A percentile compares a stretch with the other conserved stretches of the same genome.
phyloP scores from a whole-genome alignment of 2,888 invertebrate species.

The Fabriciana adippe region DNA sequence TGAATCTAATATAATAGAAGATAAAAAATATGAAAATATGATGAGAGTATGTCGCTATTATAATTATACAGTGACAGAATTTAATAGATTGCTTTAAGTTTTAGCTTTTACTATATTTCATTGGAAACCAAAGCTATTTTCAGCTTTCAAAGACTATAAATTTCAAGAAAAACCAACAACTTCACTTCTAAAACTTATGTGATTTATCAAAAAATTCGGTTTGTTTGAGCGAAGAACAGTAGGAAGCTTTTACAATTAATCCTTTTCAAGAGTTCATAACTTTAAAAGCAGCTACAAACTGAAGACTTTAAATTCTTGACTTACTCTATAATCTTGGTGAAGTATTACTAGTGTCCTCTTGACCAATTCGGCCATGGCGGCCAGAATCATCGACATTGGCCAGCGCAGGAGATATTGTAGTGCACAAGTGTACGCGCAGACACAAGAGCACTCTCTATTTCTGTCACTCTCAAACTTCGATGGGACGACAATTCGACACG shows the following conservation, averaged over 20 bases:
- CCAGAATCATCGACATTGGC: no score
- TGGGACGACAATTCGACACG: no score
- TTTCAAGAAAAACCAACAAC: constrained; percentile 14
- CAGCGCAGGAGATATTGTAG: no score
- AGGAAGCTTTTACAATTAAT: constrained; percentile 18
- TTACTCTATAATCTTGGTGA: constrained; percentile 1
- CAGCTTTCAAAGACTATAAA: constrained; percentile 8
- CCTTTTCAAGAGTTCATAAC: constrained; percentile 18
- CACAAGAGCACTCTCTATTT: no score
- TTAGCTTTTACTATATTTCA: neutral
- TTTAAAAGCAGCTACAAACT: constrained; percentile 4
- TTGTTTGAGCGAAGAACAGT: constrained; percentile 7
- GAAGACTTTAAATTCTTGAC: neutral
- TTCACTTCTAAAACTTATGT: constrained; percentile 11
- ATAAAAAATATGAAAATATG: no score
- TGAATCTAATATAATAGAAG: no score
- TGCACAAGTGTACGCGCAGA: no score
- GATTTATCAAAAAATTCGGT: constrained; percentile 21
- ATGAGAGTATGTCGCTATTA: no score
- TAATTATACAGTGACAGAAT: no score
- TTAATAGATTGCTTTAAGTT: neutral
- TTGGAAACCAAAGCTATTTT: constrained; percentile 7
- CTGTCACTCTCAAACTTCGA: no score
- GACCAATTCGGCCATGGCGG: no score
- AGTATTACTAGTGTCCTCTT: no score